A percentile compares a stretch with the other conserved stretches of the same genome.
Evolutionary conservation across 64 coral and sea anemone species (phyloP).

Genomic region (Stichodactyla helianthus): DNA sequence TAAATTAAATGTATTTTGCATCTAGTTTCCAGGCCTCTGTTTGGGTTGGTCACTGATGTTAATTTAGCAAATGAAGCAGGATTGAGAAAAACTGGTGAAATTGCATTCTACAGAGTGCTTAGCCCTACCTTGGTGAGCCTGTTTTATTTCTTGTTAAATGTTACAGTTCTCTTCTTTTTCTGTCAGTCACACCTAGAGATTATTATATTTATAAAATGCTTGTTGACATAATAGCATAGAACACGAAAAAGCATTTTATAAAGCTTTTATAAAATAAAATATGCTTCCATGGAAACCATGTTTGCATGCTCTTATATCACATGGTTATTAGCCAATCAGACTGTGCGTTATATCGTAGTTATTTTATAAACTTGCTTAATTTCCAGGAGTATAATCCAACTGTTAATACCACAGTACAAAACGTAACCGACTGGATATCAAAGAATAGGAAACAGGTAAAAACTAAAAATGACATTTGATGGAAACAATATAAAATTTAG

Average conservation of each 20-base stretch:
- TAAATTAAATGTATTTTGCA: background rate
- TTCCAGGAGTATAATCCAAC: background rate
- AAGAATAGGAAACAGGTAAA: slow-evolving; percentile 12
- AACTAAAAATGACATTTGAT: background rate
- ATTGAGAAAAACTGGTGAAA: background rate
- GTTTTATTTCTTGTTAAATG: background rate
- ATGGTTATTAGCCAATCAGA: too few relatives aligned
- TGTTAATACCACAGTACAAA: background rate
- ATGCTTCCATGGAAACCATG: too few relatives aligned
- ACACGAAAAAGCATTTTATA: too few relatives aligned
- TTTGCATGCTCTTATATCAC: too few relatives aligned
- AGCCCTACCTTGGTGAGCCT: slow-evolving; percentile 12
- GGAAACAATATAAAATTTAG: background rate
- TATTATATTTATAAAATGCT: too few relatives aligned
- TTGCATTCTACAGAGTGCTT: background rate
- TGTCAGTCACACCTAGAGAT: background rate
- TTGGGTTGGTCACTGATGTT: background rate
- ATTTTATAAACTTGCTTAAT: background rate
- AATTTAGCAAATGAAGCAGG: background rate
- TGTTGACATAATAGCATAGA: too few relatives aligned
- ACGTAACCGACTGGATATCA: slow-evolving; percentile 12
- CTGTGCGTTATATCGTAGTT: too few relatives aligned
- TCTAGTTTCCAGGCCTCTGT: slow-evolving; percentile 14
- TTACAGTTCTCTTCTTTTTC: background rate
- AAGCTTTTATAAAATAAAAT: background rate